A percentile compares a stretch with the other conserved stretches of the same genome.
These are phyloP conservation scores for Cosmorhoe ocellata DNA, from an alignment of 2,888 invertebrate genomes.

Conservation along the genomic window DNA sequence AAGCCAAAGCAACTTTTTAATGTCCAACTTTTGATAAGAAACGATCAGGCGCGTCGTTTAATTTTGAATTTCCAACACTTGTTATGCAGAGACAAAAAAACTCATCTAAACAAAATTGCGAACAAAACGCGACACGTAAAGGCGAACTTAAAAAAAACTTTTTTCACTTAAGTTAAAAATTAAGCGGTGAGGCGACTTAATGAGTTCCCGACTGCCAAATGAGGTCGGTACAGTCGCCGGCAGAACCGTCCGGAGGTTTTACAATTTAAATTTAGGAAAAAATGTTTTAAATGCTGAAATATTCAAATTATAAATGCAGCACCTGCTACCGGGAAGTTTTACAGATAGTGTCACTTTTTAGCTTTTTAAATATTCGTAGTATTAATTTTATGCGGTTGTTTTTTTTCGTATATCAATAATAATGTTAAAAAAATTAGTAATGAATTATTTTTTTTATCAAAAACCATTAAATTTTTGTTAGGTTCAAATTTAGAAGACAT, in stretches of 20 bases:
- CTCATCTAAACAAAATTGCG: slow-evolving; percentile 18
- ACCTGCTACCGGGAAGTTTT: slow-evolving; percentile 1
- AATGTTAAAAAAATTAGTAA: too few relatives aligned
- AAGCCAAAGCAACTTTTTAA: not conserved
- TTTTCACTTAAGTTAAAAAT: slow-evolving; percentile 61
- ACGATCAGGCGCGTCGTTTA: slow-evolving; percentile 7
- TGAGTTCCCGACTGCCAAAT: slow-evolving; percentile 26
- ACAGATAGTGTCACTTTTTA: not conserved
- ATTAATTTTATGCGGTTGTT: too few relatives aligned
- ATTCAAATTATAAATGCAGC: slow-evolving; percentile 10
- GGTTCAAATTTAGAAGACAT: too few relatives aligned
- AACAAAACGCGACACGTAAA: slow-evolving; percentile 11
- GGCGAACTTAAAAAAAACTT: slow-evolving; percentile 16
- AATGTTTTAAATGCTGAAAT: not conserved
- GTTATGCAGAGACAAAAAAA: slow-evolving; percentile 15
- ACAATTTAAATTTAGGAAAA: slow-evolving; percentile 16
- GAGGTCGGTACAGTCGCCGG: slow-evolving; percentile 22
- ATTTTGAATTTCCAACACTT: slow-evolving; percentile 7
- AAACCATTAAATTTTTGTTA: too few relatives aligned
- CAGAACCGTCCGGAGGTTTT: slow-evolving; percentile 5
- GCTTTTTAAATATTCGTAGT: not conserved
- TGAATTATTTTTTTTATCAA: too few relatives aligned
- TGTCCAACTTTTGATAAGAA: not conserved
- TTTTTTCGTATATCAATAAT: too few relatives aligned
- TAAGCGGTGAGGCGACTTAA: slow-evolving; percentile 47